Conservation (phyloP, 2,888 invertebrate genomes). For the Urechis unicinctus region DNA sequence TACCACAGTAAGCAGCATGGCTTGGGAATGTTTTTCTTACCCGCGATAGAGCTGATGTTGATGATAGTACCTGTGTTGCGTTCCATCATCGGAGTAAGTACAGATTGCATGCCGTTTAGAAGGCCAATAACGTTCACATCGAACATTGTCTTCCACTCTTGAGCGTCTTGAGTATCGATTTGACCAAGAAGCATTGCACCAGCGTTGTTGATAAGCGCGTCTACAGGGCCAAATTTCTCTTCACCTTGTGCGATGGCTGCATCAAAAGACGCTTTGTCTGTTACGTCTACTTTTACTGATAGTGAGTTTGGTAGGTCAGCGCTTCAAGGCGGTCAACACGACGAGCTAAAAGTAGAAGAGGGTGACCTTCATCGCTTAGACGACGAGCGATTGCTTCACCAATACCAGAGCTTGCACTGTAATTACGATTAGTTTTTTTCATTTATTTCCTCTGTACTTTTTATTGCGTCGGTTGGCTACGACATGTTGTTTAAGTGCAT, state of each 20-base stretch:
- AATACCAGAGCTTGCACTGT: constrained; percentile 5
- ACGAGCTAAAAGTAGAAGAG: background rate
- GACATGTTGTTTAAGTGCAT: no score
- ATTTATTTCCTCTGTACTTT: background rate
- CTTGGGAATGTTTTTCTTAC: constrained; percentile 4
- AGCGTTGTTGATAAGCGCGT: background rate
- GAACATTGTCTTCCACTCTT: constrained; percentile 7
- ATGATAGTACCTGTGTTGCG: constrained; percentile 2
- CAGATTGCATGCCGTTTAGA: constrained; percentile 6
- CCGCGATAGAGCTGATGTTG: constrained; percentile 3
- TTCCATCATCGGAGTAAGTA: constrained; percentile 1
- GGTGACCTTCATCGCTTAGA: constrained; percentile 4
- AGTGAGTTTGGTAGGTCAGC: background rate
- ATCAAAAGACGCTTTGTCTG: background rate
- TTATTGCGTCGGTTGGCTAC: no score
- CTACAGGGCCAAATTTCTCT: background rate
- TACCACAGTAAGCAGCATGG: constrained; percentile 6
- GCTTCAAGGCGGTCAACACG: background rate
- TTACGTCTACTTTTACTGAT: background rate
- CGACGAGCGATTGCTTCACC: constrained; percentile 3
- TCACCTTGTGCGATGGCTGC: background rate
- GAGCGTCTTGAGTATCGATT: constrained; percentile 6
- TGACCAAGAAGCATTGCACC: constrained; percentile 2
- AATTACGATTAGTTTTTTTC: background rate
- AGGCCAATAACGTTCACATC: constrained; percentile 3